Evolutionary conservation across 2,113 vertebrate species (phyloP), one percentile per base, ranked within the genome.

Genomic region (Campylomormyrus numenius): DNA sequence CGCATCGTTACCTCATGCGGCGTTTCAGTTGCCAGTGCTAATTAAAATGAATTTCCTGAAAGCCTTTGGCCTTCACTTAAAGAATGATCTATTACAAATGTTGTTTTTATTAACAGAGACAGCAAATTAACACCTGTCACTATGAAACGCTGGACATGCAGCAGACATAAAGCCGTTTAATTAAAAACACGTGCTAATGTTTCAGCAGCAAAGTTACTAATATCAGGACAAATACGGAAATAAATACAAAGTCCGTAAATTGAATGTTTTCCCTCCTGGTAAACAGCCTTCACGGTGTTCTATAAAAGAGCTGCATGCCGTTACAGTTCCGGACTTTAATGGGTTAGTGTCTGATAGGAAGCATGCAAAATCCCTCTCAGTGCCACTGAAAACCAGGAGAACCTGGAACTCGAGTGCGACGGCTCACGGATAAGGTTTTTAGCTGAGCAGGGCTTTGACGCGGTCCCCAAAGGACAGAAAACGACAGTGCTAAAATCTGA

Each of bases 381-480:
- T 85, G 45, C 83, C 45, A 13, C 83, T 24, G 45, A 1, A 24
- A 24, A 17, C 7, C 3, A 0, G 83, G 83, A 27, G 24, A 48
- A 24, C 45, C 39, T 24, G 45, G 9, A 48, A 24, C 45, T 85
- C 8, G 8, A 85, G 45, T 11, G 19, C 45, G 42, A n/a, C 24
- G 39, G 21, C 83, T 84, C 70, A 39, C 10, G 66, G 27, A 74
- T 5, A 11, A 77, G 70, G 70, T 39, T 21, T 48, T 21, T 42
- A 21, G 42, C 80, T 5, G 80, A 42, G 80, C 17, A 10, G 45
- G 17, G 80, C 15, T 46, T 87, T 15, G n/a, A 53, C 13, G 27
- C 48, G 0, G 10, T 7, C 96, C 95, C 96, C 96, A 94, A 94
- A 95, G 45, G 80, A 96, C 95, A 93, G 95, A 95, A 96, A 97